These are phyloP conservation scores for Odontamblyopus lacepedii DNA, from an alignment of 2,797 vertebrate genomes.

Conservation along the genomic window DNA sequence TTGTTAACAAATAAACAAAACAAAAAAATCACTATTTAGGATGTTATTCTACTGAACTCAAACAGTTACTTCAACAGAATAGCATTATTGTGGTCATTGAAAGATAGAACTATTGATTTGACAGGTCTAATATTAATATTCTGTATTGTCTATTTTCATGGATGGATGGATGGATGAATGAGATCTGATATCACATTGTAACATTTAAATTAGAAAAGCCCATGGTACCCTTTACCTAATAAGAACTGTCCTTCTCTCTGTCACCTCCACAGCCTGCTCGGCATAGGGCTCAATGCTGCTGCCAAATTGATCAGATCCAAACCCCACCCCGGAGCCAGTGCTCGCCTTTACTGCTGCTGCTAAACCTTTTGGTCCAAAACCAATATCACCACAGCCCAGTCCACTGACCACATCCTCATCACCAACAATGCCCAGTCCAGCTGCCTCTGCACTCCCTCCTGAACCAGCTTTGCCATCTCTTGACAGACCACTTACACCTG, in stretches of 20 bases:
- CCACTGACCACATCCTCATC: conserved; percentile 20
- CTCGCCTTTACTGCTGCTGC: conserved; percentile 21
- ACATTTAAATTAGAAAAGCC: conserved; percentile 19
- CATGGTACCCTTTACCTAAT: conserved; percentile 76
- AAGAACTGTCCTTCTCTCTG: conserved; percentile 78
- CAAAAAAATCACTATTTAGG: neutral
- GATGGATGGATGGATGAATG: too few relatives aligned
- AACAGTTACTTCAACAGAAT: too few relatives aligned
- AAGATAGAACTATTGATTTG: neutral
- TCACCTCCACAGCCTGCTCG: conserved; percentile 78
- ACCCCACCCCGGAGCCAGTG: conserved; percentile 24
- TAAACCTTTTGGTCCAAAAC: conserved; percentile 26
- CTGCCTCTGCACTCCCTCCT: conserved; percentile 7
- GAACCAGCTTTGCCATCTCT: conserved; percentile 11
- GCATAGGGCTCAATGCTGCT: conserved; percentile 50
- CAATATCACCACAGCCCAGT: conserved; percentile 16
- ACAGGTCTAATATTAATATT: neutral
- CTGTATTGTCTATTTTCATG: too few relatives aligned
- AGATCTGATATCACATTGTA: neutral
- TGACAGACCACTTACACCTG: conserved; percentile 14
- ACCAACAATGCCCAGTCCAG: conserved; percentile 7
- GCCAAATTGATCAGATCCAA: conserved; percentile 42
- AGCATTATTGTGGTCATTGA: too few relatives aligned
- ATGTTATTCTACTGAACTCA: neutral
- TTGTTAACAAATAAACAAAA: neutral